Evolutionary conservation across 2,888 invertebrate genomes (phyloP).

Genomic region (Epinotia demarniana): DNA sequence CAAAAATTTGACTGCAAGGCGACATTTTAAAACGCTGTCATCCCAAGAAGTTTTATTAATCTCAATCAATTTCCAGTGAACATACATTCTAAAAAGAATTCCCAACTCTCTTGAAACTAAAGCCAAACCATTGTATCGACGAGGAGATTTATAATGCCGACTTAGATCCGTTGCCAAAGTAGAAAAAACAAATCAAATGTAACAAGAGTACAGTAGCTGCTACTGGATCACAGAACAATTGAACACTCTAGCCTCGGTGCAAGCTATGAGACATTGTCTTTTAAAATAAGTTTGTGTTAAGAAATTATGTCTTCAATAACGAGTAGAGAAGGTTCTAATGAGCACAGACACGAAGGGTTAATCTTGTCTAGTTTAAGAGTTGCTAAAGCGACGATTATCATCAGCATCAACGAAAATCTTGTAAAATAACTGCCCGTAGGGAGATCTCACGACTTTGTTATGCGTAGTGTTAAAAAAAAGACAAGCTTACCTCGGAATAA

Average conservation of each 20-base stretch:
- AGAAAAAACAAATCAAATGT: slow-evolving; percentile 45
- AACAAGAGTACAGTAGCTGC: slow-evolving; percentile 54
- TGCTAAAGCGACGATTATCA: no score
- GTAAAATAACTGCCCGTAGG: no score
- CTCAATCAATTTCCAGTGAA: neutral
- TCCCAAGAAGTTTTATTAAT: neutral
- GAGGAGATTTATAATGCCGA: slow-evolving; percentile 41
- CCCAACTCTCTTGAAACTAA: slow-evolving; percentile 8
- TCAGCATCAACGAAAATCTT: no score
- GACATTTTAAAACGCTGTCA: no score
- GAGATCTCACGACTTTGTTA: no score
- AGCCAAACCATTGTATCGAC: slow-evolving; percentile 36
- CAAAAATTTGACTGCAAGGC: no score
- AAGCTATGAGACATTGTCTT: slow-evolving; percentile 3
- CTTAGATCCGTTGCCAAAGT: slow-evolving; percentile 43
- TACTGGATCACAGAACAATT: slow-evolving; percentile 58
- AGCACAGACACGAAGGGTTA: no score
- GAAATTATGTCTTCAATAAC: no score
- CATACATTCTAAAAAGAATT: neutral
- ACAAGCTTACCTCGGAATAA: no score
- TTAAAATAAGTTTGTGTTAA: neutral
- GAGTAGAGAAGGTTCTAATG: no score
- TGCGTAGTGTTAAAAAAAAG: no score
- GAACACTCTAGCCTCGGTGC: slow-evolving; percentile 50
- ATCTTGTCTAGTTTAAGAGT: no score